phyloP scores from a whole-genome alignment of 1,140 invertebrate genomes.

The Drosophila malerkotliana region DNA sequence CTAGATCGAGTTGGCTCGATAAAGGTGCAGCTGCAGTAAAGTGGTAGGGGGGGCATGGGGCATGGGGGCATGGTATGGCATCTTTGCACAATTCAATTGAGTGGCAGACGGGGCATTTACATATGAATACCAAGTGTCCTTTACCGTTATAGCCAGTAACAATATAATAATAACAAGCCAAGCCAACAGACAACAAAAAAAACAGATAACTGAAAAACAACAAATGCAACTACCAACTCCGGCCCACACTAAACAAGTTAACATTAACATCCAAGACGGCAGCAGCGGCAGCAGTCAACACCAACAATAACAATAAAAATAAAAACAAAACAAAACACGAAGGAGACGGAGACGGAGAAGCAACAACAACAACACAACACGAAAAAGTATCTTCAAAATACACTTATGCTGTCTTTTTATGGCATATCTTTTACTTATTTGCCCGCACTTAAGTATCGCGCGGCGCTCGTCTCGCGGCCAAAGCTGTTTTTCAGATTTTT shows the following conservation, averaged over 20 bases:
- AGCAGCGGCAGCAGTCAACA: constrained; percentile 36
- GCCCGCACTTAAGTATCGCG: constrained; percentile 69
- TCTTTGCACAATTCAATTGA: constrained; percentile 52
- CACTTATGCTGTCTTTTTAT: constrained; percentile 77
- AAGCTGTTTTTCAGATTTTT: constrained; percentile 61
- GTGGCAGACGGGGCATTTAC: constrained; percentile 46
- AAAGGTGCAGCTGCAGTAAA: constrained; percentile 27
- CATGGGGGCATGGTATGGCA: constrained; percentile 11
- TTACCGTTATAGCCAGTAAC: constrained; percentile 49
- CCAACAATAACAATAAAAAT: constrained; percentile 42
- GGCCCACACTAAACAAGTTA: constrained; percentile 57
- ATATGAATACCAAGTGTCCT: constrained; percentile 64
- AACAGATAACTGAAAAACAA: background rate
- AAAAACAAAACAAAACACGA: constrained; percentile 38
- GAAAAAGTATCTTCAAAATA: constrained; percentile 75
- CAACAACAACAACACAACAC: constrained; percentile 29
- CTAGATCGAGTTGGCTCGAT: constrained; percentile 46
- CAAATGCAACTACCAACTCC: constrained; percentile 26
- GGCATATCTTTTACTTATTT: constrained; percentile 79
- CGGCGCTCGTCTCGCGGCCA: constrained; percentile 51
- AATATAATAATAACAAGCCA: constrained; percentile 46
- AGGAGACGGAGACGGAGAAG: constrained; percentile 11
- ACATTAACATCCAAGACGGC: constrained; percentile 31
- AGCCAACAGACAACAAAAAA: constrained; percentile 8
- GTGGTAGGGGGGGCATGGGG: constrained; percentile 15